phyloP scores from a whole-genome alignment of 2,888 invertebrate genomes.

The Troilus luridus region DNA sequence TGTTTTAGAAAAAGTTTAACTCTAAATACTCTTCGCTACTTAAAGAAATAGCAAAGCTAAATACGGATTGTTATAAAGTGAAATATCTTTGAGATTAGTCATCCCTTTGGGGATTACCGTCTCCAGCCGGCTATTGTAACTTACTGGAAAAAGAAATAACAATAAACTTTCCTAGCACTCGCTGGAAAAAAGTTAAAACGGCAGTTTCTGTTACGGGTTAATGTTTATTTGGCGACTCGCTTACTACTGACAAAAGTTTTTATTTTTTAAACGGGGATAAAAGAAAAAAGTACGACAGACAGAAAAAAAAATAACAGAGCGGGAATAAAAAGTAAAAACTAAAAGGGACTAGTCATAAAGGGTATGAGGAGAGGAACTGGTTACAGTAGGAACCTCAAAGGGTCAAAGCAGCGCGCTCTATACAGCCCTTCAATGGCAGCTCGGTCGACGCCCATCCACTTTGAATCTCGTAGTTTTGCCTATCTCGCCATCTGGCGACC shows the following conservation, averaged over 20 bases:
- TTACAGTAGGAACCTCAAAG: conserved; percentile 25
- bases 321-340: conserved; percentile 10
- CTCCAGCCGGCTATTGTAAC: not conserved
- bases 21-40: not conserved
- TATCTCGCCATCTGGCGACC: not conserved
- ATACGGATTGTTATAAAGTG: not conserved
- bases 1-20: not conserved
- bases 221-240: conserved; percentile 6
- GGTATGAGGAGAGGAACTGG: not conserved
- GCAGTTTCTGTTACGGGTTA: not conserved
- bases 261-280: conserved; percentile 12
- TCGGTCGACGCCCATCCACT: not conserved
- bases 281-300: not conserved
- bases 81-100: not conserved
- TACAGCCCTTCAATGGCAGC: not conserved
- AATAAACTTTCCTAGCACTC: not conserved
- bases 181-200: conserved; percentile 40
- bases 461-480: not conserved
- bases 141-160: not conserved
- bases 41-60: not conserved
- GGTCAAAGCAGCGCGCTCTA: not conserved
- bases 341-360: conserved; percentile 26
- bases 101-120: not conserved
- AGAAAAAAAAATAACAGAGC: conserved; percentile 31
- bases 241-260: conserved; percentile 34